Conservation (phyloP, 1,140 invertebrate genomes). For the Pseudomyrmex pallidus region DNA sequence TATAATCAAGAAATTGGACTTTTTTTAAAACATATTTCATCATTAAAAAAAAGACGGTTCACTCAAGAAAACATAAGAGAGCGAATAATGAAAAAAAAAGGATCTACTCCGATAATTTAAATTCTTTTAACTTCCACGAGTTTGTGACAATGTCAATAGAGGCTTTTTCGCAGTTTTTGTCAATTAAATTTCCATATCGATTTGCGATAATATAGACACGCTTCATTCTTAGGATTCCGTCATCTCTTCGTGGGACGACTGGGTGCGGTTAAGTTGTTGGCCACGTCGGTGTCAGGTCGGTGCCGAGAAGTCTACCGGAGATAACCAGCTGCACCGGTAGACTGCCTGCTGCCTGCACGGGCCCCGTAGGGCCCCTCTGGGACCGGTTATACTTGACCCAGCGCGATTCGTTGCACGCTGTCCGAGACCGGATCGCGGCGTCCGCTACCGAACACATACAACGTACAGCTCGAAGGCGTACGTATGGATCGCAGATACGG, state of each 20-base stretch:
- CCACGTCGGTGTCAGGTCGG: slow-evolving; percentile 78
- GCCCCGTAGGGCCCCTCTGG: slow-evolving; percentile 66
- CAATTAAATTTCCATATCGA: not conserved
- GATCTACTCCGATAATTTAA: no score
- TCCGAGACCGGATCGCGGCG: slow-evolving; percentile 37
- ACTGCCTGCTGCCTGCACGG: slow-evolving; percentile 74
- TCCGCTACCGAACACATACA: slow-evolving; percentile 59
- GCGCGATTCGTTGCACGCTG: slow-evolving; percentile 63
- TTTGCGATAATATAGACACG: slow-evolving; percentile 20
- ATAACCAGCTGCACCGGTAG: slow-evolving; percentile 77
- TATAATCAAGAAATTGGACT: no score
- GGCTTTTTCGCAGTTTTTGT: not conserved
- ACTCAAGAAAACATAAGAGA: no score
- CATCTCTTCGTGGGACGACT: slow-evolving; percentile 37
- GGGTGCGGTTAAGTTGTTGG: slow-evolving; percentile 67
- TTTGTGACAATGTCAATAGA: no score
- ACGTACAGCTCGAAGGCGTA: not conserved
- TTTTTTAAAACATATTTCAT: no score
- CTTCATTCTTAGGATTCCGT: not conserved
- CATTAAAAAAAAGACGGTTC: no score
- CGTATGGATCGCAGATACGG: slow-evolving; percentile 35
- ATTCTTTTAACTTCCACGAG: no score
- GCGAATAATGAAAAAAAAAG: no score
- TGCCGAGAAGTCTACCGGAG: slow-evolving; percentile 78
- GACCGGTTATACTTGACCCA: slow-evolving; percentile 81